Evolutionary conservation across 1,140 invertebrate genomes (phyloP).

Genomic region (Neoseiulus cucumeris): DNA sequence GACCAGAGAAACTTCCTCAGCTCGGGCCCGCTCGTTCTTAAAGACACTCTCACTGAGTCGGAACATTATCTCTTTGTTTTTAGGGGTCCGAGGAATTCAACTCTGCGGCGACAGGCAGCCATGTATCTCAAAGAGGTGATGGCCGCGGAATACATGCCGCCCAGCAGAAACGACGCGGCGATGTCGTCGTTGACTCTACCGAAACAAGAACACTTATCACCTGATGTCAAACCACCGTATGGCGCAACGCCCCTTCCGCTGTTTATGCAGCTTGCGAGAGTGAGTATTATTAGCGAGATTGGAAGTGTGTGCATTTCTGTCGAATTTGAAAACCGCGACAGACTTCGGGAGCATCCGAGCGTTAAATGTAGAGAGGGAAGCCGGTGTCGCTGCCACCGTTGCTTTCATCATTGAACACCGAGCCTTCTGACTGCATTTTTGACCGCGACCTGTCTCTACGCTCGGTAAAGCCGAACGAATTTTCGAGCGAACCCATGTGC

Average conservation of each 20-base stretch:
- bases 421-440: too few relatives aligned
- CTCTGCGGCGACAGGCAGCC: constrained; percentile 65
- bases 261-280: neutral
- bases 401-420: too few relatives aligned
- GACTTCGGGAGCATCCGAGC: too few relatives aligned
- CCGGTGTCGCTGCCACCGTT: too few relatives aligned
- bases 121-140: constrained; percentile 34
- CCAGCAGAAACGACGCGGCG: neutral
- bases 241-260: neutral
- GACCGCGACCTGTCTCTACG: too few relatives aligned
- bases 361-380: too few relatives aligned
- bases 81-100: constrained; percentile 43
- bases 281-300: neutral
- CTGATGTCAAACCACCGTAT: neutral
- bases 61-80: neutral
- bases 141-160: neutral
- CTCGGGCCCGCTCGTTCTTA: neutral
- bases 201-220: too few relatives aligned
- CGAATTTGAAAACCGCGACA: too few relatives aligned
- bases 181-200: too few relatives aligned
- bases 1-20: neutral
- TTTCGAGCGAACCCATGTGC: too few relatives aligned
- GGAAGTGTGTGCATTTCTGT: too few relatives aligned
- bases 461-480: too few relatives aligned
- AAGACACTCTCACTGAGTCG: neutral